Percentiles rank a stretch among this genome's conserved stretches.
Conservation (phyloP, 1,140 invertebrate species). For the Triops longicaudatus region DNA sequence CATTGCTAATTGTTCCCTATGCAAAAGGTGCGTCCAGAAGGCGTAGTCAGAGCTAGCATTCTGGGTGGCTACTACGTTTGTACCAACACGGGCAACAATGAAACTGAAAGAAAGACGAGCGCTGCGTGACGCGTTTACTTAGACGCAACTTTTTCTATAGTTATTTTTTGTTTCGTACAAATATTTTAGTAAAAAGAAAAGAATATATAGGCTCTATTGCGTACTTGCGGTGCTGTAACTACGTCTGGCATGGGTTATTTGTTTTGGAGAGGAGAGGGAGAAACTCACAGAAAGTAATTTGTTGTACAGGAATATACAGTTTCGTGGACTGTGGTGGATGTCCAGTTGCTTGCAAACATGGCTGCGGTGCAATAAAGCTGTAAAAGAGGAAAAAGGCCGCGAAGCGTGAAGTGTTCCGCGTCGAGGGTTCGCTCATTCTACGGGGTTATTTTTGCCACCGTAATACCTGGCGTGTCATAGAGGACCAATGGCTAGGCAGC, state of each 20-base stretch:
- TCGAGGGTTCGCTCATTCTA: background rate
- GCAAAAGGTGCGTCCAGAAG: background rate
- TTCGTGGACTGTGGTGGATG: too few relatives aligned
- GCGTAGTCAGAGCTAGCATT: background rate
- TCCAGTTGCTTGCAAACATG: background rate
- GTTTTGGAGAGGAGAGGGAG: too few relatives aligned
- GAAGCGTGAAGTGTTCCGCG: constrained; percentile 1
- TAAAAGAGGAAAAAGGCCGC: background rate
- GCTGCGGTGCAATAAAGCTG: background rate
- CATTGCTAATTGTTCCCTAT: background rate
- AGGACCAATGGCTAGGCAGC: constrained; percentile 1
- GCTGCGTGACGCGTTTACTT: too few relatives aligned
- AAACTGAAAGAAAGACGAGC: background rate
- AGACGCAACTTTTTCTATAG: too few relatives aligned
- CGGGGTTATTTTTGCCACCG: constrained; percentile 1
- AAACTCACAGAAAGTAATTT: background rate
- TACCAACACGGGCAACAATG: background rate
- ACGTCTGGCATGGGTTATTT: too few relatives aligned
- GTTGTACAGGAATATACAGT: background rate
- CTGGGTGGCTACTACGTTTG: background rate
- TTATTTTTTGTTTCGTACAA: too few relatives aligned
- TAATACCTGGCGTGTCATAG: constrained; percentile 2
- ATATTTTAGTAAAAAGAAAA: too few relatives aligned
- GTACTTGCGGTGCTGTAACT: too few relatives aligned
- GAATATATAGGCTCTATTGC: too few relatives aligned